Base-by-base conservation (phyloP, 2,113 vertebrate genomes). In the Phylloscopus trochilus region DNA sequence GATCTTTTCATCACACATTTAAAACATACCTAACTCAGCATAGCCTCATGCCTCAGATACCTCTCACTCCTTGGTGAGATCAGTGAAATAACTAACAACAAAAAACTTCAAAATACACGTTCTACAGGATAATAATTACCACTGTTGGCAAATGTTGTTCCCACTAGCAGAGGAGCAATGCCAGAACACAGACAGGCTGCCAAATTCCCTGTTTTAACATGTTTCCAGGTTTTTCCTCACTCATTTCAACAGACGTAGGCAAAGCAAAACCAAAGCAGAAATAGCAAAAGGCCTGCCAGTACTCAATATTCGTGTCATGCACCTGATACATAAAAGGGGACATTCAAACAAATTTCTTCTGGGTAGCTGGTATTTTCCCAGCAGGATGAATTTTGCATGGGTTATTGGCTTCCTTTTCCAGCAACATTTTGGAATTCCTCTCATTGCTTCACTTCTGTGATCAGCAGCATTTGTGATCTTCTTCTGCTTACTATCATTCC, bases 1-100 rank as follows among this genome's bases (percentile, higher is more conserved):
- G 8, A 23, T 60, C 69, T 24, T 37, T n/a, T 47, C 27, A 31
- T 27, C 43, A 78, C 63, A 49, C 72, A 90, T 92, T 55, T 74
- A 53, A 77, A 85, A 95, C 69, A 52, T 21, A 90, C 47, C 88
- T 94, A 93, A 95, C 91, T 75, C 88, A 92, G 92, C 87, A 96
- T 1, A 94, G 80, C 73, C 85, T 96, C 83, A 60, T 94, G 35
- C 52, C 92, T 97, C 92, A 96, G 80, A 75, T 69, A 81, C 1
- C 41, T 53, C 23, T 47, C 49, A 35, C 7, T 58, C 37, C 47
- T 72, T 68, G 26, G n/a, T 8, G 15, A 68, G n/a, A 47, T 73
- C 27, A 82, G 43, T 4, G 17, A 76, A 79, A 39, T n/a, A 70
- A 75, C 37, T 47, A 60, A 41, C n/a, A 70, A 33, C 69, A 35